phyloP scores from a whole-genome alignment of 2,888 invertebrate species.

The Andrena bicolor region DNA sequence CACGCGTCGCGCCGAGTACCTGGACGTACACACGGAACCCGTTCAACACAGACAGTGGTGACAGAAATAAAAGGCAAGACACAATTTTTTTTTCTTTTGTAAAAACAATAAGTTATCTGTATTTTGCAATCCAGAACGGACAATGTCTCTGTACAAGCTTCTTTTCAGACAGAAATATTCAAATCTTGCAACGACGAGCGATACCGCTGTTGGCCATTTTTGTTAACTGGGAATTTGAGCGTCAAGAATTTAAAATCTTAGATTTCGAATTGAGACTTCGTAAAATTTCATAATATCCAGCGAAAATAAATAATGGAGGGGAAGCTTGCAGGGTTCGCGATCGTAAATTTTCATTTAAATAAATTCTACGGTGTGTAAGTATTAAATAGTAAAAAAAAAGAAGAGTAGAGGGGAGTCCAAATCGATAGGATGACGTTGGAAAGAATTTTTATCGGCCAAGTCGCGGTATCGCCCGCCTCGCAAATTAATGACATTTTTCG shows the following conservation, averaged over 20 bases:
- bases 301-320: too few species aligned
- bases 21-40: constrained; percentile 73
- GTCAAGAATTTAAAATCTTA: too few species aligned
- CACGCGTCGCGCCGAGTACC: constrained; percentile 71
- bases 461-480: constrained; percentile 57
- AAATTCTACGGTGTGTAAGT: background rate
- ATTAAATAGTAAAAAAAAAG: background rate
- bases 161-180: constrained; percentile 54
- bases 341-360: too few species aligned
- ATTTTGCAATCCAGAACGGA: constrained; percentile 82
- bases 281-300: too few species aligned
- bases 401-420: background rate
- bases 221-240: too few species aligned
- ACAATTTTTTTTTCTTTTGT: constrained; percentile 75
- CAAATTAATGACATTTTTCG: constrained; percentile 54
- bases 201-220: constrained; percentile 31
- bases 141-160: constrained; percentile 83
- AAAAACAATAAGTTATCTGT: constrained; percentile 83
- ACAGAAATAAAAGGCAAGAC: constrained; percentile 75
- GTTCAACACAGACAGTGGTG: constrained; percentile 61
- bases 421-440: background rate
- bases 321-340: too few species aligned
- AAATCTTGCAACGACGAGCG: constrained; percentile 40
- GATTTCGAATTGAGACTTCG: too few species aligned
- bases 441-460: constrained; percentile 11